Base-by-base conservation (phyloP, 2,888 invertebrate species). In the Capitulum mitella region DNA sequence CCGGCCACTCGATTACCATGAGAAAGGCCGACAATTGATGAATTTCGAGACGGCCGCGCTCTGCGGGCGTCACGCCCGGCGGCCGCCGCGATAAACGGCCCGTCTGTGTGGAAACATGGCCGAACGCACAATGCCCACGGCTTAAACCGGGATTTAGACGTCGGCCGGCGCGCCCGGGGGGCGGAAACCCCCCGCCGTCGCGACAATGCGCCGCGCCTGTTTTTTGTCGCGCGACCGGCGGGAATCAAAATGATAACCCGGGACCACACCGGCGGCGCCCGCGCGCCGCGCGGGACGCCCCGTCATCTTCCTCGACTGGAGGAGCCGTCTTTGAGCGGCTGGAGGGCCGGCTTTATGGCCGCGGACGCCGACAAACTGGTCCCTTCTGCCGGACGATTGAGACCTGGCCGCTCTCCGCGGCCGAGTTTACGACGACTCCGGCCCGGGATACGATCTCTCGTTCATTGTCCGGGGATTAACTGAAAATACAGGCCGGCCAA, bases 381-480 rank as follows among this genome's bases (percentile, higher is more conserved):
- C 29, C 3, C 58, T 58, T 29, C 29, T 16, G 34, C 34, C 64
- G 64, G 6, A 34, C 37, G 70, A 40, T 40, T 26, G 70, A 70
- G 70, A 14, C 8, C 29, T 29, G 29, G 14, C 29, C 58, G 29
- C 29, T n/a, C 29, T 6, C n/a, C 51, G 19, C 51, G 22, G 22
- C 51, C 58, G 29, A 29, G 32, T 34, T 64, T 34, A 64, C 64
- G 34, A 34, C 34, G 64, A 37, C 29, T 16, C n/a, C 70, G 40
- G 37, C 8, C 26, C 8, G 10, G 70, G 70, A 70, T 40, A 37
- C 37, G 16, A 40, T 64, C 37, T 70, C 40, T 16, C 14, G 64
- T 34, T 37, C 70, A 70, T 70, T 70, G 70, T 37, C 19, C 10
- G 10, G 14, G 70, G 70, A 70, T 70, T 70, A 40, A 64, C 64